phyloP scores from a whole-genome alignment of 2,797 vertebrate species.

The Mus spretus region DNA sequence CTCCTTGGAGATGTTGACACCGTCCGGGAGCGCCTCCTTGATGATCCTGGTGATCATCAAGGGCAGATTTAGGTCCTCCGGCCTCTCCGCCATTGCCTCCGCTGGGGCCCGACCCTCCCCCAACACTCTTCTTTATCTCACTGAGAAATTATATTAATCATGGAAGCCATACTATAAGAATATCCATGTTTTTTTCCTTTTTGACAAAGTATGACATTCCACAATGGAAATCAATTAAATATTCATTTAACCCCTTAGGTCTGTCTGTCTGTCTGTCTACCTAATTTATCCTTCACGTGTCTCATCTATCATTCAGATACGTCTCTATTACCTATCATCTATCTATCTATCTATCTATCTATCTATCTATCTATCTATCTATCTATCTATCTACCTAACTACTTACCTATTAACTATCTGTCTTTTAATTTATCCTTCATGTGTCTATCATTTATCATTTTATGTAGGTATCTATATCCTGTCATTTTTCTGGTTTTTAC shows the following conservation, averaged over 20 bases:
- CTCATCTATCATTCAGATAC: not conserved
- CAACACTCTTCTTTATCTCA: not conserved
- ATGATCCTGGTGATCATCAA: no score
- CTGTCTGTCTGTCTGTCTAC: not conserved
- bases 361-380: not conserved
- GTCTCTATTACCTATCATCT: not conserved
- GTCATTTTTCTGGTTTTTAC: conserved; percentile 30
- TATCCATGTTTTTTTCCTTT: not conserved
- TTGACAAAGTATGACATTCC: not conserved
- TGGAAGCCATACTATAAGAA: not conserved
- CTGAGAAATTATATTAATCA: conserved; percentile 17
- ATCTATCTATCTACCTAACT: not conserved
- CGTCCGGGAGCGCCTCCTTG: conserved; percentile 98
- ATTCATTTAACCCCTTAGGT: not conserved
- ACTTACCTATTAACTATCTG: not conserved
- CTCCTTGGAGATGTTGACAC: conserved; percentile 98
- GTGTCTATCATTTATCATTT: not conserved
- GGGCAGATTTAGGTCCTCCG: no score
- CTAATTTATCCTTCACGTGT: not conserved
- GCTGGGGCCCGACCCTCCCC: no score
- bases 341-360: not conserved
- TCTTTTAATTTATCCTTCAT: not conserved
- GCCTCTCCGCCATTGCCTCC: no score
- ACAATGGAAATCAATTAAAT: not conserved
- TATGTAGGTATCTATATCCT: not conserved